Percentiles rank a stretch among this genome's conserved stretches.
These are phyloP conservation scores for Liparis tanakae DNA, from an alignment of 2,797 vertebrate genomes.

Conservation along the genomic window DNA sequence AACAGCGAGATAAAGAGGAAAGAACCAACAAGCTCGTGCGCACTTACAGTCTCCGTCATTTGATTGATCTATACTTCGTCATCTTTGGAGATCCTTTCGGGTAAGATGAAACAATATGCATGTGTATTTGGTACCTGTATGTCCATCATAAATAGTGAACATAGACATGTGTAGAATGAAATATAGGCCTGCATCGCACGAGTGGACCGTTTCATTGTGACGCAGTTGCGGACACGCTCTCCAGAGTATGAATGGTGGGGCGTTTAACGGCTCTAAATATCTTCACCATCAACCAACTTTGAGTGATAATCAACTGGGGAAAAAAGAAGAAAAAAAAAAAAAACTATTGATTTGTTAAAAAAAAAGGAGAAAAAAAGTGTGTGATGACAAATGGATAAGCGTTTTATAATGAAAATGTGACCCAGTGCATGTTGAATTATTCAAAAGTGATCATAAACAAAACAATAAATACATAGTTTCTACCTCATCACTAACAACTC, in stretches of 20 bases:
- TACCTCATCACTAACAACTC: neutral
- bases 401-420: neutral
- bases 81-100: slow-evolving; percentile 58
- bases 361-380: neutral
- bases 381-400: neutral
- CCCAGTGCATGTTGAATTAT: too few relatives aligned
- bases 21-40: neutral
- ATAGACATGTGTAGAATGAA: neutral
- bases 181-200: neutral
- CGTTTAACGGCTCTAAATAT: neutral
- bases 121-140: neutral
- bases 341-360: neutral
- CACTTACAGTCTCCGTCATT: slow-evolving; percentile 20
- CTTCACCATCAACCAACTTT: neutral
- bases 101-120: slow-evolving; percentile 59
- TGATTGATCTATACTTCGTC: slow-evolving; percentile 27
- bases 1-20: neutral
- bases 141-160: neutral
- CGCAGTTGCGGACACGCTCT: slow-evolving; percentile 30
- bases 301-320: neutral
- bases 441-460: too few relatives aligned
- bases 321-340: neutral
- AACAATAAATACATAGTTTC: too few relatives aligned
- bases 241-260: too few relatives aligned
- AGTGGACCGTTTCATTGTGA: slow-evolving; percentile 4